Evolutionary conservation across 2,888 invertebrate genomes (phyloP), one percentile per base, ranked within the genome.

Genomic region (Physocephala rufipes): DNA sequence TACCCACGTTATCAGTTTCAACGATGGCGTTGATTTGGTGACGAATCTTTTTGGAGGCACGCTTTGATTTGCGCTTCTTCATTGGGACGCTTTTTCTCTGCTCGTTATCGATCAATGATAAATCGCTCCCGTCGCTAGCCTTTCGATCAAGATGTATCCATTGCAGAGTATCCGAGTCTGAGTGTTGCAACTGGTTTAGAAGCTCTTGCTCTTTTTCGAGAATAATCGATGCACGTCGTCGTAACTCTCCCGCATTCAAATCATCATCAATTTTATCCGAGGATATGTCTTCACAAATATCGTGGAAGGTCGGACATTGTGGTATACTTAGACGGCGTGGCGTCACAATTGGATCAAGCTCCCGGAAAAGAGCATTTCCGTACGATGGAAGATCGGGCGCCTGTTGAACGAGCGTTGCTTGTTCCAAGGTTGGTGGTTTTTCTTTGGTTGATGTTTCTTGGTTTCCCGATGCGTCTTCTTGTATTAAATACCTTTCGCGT

Each of bases 401-500:
- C n/a, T n/a, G n/a, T n/a, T n/a, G n/a, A n/a, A n/a, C n/a, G 71
- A 59, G 73, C 73, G 67, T 70, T 75, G 70, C 73, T 74, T 63
- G 74, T 53, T 71, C 72, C 28, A 58, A 13, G n/a, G n/a, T n/a
- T n/a, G n/a, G n/a, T n/a, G n/a, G n/a, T n/a, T n/a, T n/a, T n/a
- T n/a, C n/a, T n/a, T n/a, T n/a, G n/a, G n/a, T n/a, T n/a, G n/a
- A n/a, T n/a, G 67, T 16, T 12, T 84, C 82, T 36, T 36, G 36
- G 43, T 84, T 83, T 36, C 82, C n/a, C 82, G 78, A 88, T 85
- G 79, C 89, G 87, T 79, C 5, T 36, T 4, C 91, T 89, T 78
- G 80, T 70, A 82, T 81, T 30, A 79, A 77, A 77, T 82, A 82
- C 61, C 94, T 93, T 84, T 95, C 94, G 24, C 92, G 89, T 69